Evolutionary conservation across 2,113 vertebrate species (phyloP).

Genomic region (Pomatorhinus ruficollis): DNA sequence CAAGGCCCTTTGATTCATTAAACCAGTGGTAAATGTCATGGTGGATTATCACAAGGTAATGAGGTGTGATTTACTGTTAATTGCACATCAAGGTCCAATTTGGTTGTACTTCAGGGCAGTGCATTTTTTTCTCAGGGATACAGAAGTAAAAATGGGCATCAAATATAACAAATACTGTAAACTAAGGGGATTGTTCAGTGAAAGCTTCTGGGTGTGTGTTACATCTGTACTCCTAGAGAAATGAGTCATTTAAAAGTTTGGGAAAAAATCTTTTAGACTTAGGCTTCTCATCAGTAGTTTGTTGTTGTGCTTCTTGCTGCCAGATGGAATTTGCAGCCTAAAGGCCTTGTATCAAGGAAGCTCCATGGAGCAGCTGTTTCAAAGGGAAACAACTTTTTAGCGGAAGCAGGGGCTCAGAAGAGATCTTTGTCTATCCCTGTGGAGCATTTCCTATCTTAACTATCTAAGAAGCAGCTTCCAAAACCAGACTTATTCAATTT

Average conservation of each 20-base stretch:
- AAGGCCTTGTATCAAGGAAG: slow-evolving; percentile 10
- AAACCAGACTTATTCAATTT: background rate
- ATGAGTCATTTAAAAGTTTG: background rate
- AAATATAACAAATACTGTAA: slow-evolving; percentile 8
- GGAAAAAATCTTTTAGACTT: background rate
- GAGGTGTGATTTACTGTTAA: slow-evolving; percentile 73
- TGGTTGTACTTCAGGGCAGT: slow-evolving; percentile 34
- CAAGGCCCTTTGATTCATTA: slow-evolving; percentile 65
- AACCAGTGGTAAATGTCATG: slow-evolving; percentile 60
- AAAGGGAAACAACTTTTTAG: background rate
- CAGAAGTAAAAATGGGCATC: slow-evolving; percentile 6
- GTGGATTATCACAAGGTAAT: slow-evolving; percentile 71
- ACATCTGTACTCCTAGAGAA: background rate
- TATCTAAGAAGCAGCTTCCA: slow-evolving; percentile 1
- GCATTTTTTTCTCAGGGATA: slow-evolving; percentile 28
- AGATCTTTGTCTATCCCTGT: background rate
- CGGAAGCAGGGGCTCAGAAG: slow-evolving; percentile 29
- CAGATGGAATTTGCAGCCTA: slow-evolving; percentile 38
- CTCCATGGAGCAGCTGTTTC: background rate
- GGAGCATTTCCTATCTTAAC: background rate
- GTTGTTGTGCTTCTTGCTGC: background rate
- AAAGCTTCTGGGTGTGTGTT: background rate
- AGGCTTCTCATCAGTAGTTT: background rate
- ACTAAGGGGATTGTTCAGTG: background rate
- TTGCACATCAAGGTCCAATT: slow-evolving; percentile 63